Conservation (phyloP, 2,888 invertebrate genomes). For the Eristalinus sepulchralis region DNA sequence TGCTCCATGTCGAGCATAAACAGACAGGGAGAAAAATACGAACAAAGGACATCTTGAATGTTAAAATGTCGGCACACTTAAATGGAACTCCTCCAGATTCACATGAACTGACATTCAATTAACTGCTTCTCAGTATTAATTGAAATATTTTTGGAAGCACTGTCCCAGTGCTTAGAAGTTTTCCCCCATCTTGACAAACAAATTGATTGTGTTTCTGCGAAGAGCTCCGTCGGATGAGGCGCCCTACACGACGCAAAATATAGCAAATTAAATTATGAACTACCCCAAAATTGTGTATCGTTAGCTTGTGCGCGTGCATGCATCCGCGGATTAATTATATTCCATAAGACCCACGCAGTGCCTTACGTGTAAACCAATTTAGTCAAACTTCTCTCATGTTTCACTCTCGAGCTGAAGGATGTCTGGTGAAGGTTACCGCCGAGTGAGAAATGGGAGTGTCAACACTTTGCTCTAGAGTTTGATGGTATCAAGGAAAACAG, state of each 20-base stretch:
- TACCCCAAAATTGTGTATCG: neutral
- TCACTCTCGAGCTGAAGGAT: slow-evolving; percentile 2
- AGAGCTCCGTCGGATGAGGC: neutral
- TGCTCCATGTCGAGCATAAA: neutral
- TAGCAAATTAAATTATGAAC: neutral
- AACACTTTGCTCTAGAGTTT: slow-evolving; percentile 11
- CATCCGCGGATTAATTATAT: neutral
- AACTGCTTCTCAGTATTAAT: neutral
- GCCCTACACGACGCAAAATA: neutral
- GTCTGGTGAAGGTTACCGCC: slow-evolving; percentile 6
- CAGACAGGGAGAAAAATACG: neutral
- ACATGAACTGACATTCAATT: neutral
- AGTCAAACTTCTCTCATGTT: neutral
- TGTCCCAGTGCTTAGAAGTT: neutral
- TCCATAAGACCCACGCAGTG: neutral
- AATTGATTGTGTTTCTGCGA: neutral
- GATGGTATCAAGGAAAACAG: slow-evolving; percentile 10
- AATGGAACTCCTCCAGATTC: neutral
- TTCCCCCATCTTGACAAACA: neutral
- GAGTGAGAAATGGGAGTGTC: slow-evolving; percentile 23
- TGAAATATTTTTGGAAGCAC: neutral
- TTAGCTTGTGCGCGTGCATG: neutral
- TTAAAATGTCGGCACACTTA: neutral
- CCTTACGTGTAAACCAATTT: neutral
- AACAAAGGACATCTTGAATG: too few species aligned